Conservation (phyloP, 64 coral and sea anemone genomes). For the Montipora capricornis region DNA sequence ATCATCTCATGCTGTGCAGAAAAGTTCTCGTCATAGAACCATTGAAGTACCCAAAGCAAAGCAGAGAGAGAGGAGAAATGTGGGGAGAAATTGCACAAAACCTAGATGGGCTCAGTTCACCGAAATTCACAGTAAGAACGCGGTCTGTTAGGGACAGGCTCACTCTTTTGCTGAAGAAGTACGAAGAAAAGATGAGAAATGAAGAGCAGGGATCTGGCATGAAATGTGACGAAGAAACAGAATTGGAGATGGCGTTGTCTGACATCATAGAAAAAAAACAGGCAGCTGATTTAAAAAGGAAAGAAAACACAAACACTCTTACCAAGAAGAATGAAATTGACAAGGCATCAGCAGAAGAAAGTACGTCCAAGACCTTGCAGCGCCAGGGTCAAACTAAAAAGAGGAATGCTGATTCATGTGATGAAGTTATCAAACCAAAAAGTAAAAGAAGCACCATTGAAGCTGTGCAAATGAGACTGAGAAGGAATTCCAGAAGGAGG, state of each 20-base stretch:
- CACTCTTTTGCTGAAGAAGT: slow-evolving; percentile 31
- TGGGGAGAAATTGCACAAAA: slow-evolving; percentile 57
- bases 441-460: slow-evolving; percentile 55
- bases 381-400: not conserved
- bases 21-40: slow-evolving; percentile 58
- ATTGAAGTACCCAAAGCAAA: slow-evolving; percentile 52
- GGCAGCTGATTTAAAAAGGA: slow-evolving; percentile 63
- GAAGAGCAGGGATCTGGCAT: slow-evolving; percentile 63
- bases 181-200: slow-evolving; percentile 59
- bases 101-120: slow-evolving; percentile 9
- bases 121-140: slow-evolving; percentile 25
- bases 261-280: slow-evolving; percentile 60
- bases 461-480: slow-evolving; percentile 32
- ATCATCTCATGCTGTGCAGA: slow-evolving; percentile 43
- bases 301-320: slow-evolving; percentile 63
- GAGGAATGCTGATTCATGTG: no score
- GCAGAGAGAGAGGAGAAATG: slow-evolving; percentile 69
- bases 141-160: slow-evolving; percentile 47
- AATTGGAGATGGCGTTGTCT: slow-evolving; percentile 37
- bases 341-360: slow-evolving; percentile 39
- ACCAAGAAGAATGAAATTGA: slow-evolving; percentile 67
- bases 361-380: slow-evolving; percentile 42
- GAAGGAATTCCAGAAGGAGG: slow-evolving; percentile 21
- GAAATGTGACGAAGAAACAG: slow-evolving; percentile 37
- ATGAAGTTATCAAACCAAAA: not conserved